Evolutionary conservation across 1,140 invertebrate genomes (phyloP), one percentile per base, ranked within the genome.

Genomic region (Trachymyrmex septentrionalis): DNA sequence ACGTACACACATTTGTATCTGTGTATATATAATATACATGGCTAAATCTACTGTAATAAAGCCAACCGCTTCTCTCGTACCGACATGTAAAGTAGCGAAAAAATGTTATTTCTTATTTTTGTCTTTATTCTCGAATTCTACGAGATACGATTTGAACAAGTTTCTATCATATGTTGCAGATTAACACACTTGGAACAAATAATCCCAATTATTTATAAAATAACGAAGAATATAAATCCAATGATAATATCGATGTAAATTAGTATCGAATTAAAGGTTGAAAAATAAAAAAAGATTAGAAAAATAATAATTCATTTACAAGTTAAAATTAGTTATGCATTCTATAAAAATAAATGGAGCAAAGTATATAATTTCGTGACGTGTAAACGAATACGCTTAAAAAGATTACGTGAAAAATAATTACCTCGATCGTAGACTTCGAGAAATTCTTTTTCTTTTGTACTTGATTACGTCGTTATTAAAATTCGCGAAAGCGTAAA

Each of bases 391-490:
- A 24, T 21, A 50, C 9, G 16, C 24, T 64, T 66, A 73, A 59
- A 44, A 59, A 50, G 16, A 63, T 16, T 27, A n/a, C 61, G 24
- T 69, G 16, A 64, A 78, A 86, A 86, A 75, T 72, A 85, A 78
- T 84, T 61, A 53, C 64, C 38, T 85, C 50, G 64, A 86, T 76
- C 57, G 66, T 57, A 71, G 27, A n/a, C 12, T 55, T 82, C 63
- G 66, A 82, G 34, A 50, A 64, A 21, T 80, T 88, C 48, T 57
- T 85, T 73, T 75, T 87, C 24, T 38, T 88, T 91, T 91, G 90
- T 88, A 88, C 88, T 86, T 88, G 82, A 91, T 88, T 80, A 78
- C 71, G 64, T 87, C 82, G 77, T 88, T 73, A 19, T 72, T 88
- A 91, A 91, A 90, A 90, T 80, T 77, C 57, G 64, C 48, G 19